Conservation (phyloP, 2,113 vertebrate genomes). For the Gobiocypris rarus region DNA sequence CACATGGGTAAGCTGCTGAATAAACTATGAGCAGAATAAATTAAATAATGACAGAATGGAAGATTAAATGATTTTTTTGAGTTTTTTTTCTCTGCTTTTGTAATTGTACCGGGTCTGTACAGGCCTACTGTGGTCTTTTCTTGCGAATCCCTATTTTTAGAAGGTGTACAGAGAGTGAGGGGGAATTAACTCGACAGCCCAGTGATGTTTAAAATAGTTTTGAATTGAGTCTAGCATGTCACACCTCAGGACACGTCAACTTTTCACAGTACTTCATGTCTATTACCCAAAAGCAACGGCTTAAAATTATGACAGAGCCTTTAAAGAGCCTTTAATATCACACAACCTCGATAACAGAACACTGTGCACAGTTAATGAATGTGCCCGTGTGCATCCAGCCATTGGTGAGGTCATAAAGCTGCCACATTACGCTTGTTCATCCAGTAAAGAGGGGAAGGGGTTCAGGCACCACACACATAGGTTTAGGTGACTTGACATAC, state of each 20-base stretch:
- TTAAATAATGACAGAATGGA: conserved; percentile 11
- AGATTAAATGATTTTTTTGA: background rate
- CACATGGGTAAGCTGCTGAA: conserved; percentile 30
- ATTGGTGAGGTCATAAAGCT: background rate
- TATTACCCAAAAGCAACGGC: background rate
- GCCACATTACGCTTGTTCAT: background rate
- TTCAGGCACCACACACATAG: conserved; percentile 1
- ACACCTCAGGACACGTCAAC: background rate
- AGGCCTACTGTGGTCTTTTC: background rate
- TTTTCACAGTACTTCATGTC: background rate
- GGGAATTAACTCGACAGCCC: background rate
- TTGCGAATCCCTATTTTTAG: background rate
- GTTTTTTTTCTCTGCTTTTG: background rate
- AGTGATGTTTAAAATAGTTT: background rate
- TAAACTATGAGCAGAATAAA: conserved; percentile 22
- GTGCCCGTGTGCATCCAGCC: conserved; percentile 32
- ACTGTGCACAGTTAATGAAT: conserved; percentile 34
- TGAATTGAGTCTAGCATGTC: background rate
- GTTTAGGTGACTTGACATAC: conserved; percentile 23
- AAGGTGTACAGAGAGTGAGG: background rate
- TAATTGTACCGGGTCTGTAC: background rate
- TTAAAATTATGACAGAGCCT: background rate
- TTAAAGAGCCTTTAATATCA: conserved; percentile 12
- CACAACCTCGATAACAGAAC: conserved; percentile 6
- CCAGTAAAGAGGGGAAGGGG: conserved; percentile 1